Evolutionary conservation across 2,888 invertebrate species (phyloP), one percentile per base, ranked within the genome.

Genomic region (Endomychus coccineus): DNA sequence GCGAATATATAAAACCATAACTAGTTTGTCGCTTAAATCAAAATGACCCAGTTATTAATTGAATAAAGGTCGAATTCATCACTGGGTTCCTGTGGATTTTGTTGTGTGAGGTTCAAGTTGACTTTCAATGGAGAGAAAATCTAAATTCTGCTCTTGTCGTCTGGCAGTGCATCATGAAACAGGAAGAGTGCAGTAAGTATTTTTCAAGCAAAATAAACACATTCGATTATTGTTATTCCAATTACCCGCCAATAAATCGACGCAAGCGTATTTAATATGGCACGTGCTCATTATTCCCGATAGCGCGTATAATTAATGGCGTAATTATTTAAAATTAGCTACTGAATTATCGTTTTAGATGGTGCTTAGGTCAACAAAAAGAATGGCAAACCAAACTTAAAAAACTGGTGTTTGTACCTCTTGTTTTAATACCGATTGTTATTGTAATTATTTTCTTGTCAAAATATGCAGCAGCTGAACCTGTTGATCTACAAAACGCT

Each of bases 321-420:
- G n/a, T 34, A n/a, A 22, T 17, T 27, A 13, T 34, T 11, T n/a
- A 19, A 19, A 19, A 19, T 7, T 7, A 19, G n/a, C n/a, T n/a
- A n/a, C n/a, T n/a, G 14, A 21, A 33, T 17, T 16, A 14, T 15
- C n/a, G 19, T 51, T 52, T 33, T 44, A 68, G 68, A 50, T 69
- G 69, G 68, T 68, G 68, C 46, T 61, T 68, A 41, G 68, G 68
- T 15, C 62, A 64, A 19, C 67, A 65, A 45, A 57, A 59, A 45
- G 51, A 59, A 39, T 68, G 68, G 66, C 59, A 61, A 40, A 54
- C 57, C 33, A 62, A 62, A 44, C 54, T 69, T 15, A 65, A 65
- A 49, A 51, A 59, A 40, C 56, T 69, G 45, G 61, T 66, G 16
- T 52, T 69, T 42, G 53, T 69, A 30, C 69, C 68, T 3, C 55